A percentile compares a stretch with the other conserved stretches of the same genome.
These are phyloP conservation scores for Ferrisia virgata DNA, from an alignment of 2,888 invertebrate genomes.

Conservation along the genomic window DNA sequence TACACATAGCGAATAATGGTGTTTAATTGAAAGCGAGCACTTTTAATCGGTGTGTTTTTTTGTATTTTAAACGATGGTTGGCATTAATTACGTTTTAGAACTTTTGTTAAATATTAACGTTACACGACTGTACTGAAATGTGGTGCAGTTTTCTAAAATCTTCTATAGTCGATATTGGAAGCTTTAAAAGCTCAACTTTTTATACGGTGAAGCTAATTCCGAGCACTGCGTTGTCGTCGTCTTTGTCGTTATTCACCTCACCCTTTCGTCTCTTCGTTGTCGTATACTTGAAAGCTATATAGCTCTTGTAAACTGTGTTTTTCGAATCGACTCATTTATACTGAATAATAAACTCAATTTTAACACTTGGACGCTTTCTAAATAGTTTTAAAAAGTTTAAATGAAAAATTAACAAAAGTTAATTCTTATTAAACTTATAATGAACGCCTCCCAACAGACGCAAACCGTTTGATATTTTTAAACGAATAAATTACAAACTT, in stretches of 20 bases:
- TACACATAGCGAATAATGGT: neutral
- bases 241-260: too few relatives aligned
- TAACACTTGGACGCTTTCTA: slow-evolving; percentile 38
- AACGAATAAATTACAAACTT: slow-evolving; percentile 28
- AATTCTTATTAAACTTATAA: slow-evolving; percentile 37
- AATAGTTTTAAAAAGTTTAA: slow-evolving; percentile 42
- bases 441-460: slow-evolving; percentile 19
- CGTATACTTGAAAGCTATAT: too few relatives aligned
- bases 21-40: slow-evolving; percentile 27
- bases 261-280: too few relatives aligned
- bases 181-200: neutral
- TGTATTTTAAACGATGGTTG: neutral
- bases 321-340: slow-evolving; percentile 14
- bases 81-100: slow-evolving; percentile 22
- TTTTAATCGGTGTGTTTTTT: slow-evolving; percentile 15
- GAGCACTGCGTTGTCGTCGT: too few relatives aligned
- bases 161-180: neutral
- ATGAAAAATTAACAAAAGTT: slow-evolving; percentile 43
- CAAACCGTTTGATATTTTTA: slow-evolving; percentile 24
- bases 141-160: neutral
- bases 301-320: neutral
- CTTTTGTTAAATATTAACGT: slow-evolving; percentile 35
- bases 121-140: neutral
- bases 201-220: neutral
- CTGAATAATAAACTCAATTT: slow-evolving; percentile 30